These are phyloP conservation scores for Callyntrura guangdongensis DNA, from an alignment of 2,888 invertebrate species.

Conservation along the genomic window DNA sequence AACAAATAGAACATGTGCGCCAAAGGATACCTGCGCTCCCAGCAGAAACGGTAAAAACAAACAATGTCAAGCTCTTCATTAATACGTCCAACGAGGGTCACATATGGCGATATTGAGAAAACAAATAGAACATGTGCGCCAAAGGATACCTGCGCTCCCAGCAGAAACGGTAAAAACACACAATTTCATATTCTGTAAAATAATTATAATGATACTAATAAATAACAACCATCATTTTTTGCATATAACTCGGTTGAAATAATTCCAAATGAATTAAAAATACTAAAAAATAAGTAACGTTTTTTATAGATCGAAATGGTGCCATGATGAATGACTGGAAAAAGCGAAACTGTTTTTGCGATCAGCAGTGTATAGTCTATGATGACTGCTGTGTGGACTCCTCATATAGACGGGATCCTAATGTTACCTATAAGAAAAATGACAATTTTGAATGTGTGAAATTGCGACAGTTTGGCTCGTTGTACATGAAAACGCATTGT, in stretches of 20 bases:
- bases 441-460: conserved; percentile 86
- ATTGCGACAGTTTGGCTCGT: conserved; percentile 85
- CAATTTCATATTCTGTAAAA: too few relatives aligned
- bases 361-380: conserved; percentile 86
- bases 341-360: conserved; percentile 86
- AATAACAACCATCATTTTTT: too few relatives aligned
- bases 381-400: conserved; percentile 87
- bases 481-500: conserved; percentile 86
- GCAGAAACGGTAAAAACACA: conserved; percentile 82
- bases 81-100: conserved; percentile 83
- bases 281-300: too few relatives aligned
- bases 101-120: conserved; percentile 84
- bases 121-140: conserved; percentile 84
- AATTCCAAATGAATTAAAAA: too few relatives aligned
- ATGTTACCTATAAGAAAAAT: conserved; percentile 85
- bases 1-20: conserved; percentile 83
- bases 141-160: conserved; percentile 84
- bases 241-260: too few relatives aligned
- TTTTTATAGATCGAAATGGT: conserved; percentile 82
- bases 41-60: conserved; percentile 80
- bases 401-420: conserved; percentile 84
- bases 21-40: conserved; percentile 84
- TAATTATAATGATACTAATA: too few relatives aligned
- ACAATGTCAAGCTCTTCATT: conserved; percentile 79
- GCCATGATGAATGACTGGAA: conserved; percentile 85